These are phyloP conservation scores for Sturmia bella DNA, from an alignment of 2,888 invertebrate species.

Conservation along the genomic window DNA sequence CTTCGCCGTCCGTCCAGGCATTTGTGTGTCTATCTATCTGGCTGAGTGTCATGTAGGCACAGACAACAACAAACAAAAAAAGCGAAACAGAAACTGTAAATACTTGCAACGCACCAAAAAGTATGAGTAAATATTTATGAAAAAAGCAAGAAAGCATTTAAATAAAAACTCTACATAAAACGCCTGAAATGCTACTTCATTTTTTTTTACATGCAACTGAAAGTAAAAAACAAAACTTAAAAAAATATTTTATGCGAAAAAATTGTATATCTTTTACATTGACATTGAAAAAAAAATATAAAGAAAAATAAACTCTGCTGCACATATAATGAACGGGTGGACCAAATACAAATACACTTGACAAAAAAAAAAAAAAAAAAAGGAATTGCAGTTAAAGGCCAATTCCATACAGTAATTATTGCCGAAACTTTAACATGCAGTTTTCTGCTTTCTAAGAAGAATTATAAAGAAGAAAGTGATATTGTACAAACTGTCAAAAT, in stretches of 20 bases:
- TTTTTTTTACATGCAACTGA: conserved; percentile 38
- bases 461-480: too few relatives aligned
- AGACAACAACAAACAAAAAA: conserved; percentile 35
- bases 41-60: conserved; percentile 57
- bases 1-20: conserved; percentile 31
- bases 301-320: conserved; percentile 26
- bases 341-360: too few relatives aligned
- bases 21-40: conserved; percentile 30
- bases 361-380: too few relatives aligned
- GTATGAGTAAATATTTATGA: conserved; percentile 25
- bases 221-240: conserved; percentile 46
- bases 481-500: too few relatives aligned
- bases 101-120: conserved; percentile 62
- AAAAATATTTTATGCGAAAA: conserved; percentile 56
- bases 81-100: conserved; percentile 48
- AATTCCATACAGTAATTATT: too few relatives aligned
- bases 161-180: conserved; percentile 55
- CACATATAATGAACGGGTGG: not conserved
- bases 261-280: conserved; percentile 52
- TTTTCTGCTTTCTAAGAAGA: too few relatives aligned
- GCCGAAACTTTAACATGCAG: too few relatives aligned
- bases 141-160: conserved; percentile 39
- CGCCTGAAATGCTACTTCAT: conserved; percentile 69
- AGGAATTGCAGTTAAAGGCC: too few relatives aligned
- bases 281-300: conserved; percentile 62